Evolutionary conservation across 2,113 vertebrate species (phyloP).

Genomic region (Upupa epops): DNA sequence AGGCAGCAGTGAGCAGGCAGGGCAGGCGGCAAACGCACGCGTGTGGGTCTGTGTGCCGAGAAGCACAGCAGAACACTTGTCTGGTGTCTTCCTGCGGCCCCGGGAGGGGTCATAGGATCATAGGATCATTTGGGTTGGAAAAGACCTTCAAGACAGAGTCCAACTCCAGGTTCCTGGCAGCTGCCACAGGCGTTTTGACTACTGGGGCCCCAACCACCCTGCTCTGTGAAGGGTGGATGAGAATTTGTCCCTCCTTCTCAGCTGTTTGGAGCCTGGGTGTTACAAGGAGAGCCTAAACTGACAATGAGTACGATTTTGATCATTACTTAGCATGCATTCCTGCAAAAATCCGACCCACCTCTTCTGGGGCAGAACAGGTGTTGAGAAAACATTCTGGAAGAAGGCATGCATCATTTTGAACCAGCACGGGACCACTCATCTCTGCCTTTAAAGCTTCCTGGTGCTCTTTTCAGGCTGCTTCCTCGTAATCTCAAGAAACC

Average conservation of each 20-base stretch:
- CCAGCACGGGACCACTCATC: background rate
- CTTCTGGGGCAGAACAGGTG: background rate
- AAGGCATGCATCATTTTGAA: background rate
- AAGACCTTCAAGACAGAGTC: too few species aligned
- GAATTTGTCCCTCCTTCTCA: background rate
- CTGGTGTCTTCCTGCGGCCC: background rate
- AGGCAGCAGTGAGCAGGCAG: background rate
- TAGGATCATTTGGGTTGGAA: too few species aligned
- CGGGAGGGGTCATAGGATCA: too few species aligned
- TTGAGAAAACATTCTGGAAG: background rate
- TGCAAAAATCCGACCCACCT: too few species aligned
- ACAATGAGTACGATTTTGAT: too few species aligned
- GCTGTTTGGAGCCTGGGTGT: too few species aligned
- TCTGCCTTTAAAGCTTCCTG: background rate
- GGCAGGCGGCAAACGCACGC: too few species aligned
- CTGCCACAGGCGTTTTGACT: too few species aligned
- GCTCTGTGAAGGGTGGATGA: background rate
- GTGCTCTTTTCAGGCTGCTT: background rate
- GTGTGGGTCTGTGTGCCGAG: background rate
- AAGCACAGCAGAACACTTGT: fast-evolving
- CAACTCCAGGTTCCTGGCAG: background rate
- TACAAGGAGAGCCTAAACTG: background rate
- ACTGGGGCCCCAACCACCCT: too few species aligned
- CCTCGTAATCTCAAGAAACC: background rate
- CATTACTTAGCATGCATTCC: background rate